phyloP scores from a whole-genome alignment of 1,140 invertebrate species.

The Lepidurus arcticus region DNA sequence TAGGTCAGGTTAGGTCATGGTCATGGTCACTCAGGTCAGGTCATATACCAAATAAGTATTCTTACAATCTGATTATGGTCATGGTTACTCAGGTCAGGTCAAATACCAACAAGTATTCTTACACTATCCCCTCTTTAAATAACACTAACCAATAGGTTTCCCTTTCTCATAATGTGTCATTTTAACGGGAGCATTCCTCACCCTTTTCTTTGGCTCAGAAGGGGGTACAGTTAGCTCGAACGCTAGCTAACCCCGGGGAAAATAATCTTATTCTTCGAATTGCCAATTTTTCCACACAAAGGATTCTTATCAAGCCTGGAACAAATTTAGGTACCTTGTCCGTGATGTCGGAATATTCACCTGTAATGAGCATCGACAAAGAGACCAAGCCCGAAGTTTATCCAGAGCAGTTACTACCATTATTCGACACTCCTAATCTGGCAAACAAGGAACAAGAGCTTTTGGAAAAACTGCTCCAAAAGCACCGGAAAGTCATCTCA shows the following conservation, averaged over 20 bases:
- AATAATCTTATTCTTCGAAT: background rate
- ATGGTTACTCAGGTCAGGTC: too few species aligned
- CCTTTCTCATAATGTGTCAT: background rate
- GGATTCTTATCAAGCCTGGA: background rate
- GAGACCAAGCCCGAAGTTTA: background rate
- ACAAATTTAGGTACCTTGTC: background rate
- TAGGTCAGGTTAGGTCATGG: too few species aligned
- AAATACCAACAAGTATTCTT: background rate
- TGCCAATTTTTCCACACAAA: background rate
- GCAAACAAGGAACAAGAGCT: background rate
- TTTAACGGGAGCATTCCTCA: background rate
- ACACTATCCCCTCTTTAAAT: background rate
- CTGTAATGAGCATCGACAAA: background rate
- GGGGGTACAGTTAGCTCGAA: background rate
- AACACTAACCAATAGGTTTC: background rate
- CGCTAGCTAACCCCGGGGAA: background rate
- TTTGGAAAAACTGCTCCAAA: too few species aligned
- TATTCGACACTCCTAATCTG: background rate
- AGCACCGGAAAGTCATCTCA: too few species aligned
- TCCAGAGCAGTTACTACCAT: background rate
- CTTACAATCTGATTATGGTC: too few species aligned
- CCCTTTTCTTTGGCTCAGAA: background rate
- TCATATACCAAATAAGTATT: too few species aligned
- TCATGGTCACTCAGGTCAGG: too few species aligned
- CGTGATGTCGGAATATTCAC: background rate